Evolutionary conservation across 2,888 invertebrate genomes (phyloP).

Genomic region (Lutraria lutraria): DNA sequence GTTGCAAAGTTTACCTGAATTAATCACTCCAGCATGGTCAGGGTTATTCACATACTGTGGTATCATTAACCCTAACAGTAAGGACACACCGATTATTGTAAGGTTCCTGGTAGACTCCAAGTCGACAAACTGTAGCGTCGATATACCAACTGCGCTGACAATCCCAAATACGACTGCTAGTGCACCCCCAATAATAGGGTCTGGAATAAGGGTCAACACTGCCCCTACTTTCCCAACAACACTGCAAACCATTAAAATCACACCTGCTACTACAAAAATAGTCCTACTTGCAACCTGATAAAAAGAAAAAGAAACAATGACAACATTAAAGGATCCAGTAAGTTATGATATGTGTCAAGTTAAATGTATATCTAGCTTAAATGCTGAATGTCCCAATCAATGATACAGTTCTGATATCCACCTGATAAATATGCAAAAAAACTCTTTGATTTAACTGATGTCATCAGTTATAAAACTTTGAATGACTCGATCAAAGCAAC

Average conservation of each 20-base stretch:
- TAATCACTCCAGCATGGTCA: slow-evolving; percentile 68
- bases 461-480: too few relatives aligned
- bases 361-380: too few relatives aligned
- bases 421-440: too few relatives aligned
- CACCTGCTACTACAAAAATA: slow-evolving; percentile 87
- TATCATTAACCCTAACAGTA: slow-evolving; percentile 92
- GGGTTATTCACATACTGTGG: slow-evolving; percentile 80
- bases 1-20: slow-evolving; percentile 75
- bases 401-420: too few relatives aligned
- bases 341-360: too few relatives aligned
- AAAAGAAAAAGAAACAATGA: not conserved
- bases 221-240: slow-evolving; percentile 87
- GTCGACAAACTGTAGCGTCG: slow-evolving; percentile 89
- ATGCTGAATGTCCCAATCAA: too few relatives aligned
- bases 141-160: slow-evolving; percentile 84
- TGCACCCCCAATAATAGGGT: slow-evolving; percentile 87
- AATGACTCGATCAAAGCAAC: too few relatives aligned
- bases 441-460: too few relatives aligned
- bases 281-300: slow-evolving; percentile 86
- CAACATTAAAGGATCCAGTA: too few relatives aligned
- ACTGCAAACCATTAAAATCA: slow-evolving; percentile 86
- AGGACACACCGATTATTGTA: slow-evolving; percentile 94
- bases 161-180: slow-evolving; percentile 83
- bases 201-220: slow-evolving; percentile 87
- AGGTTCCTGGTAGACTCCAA: slow-evolving; percentile 94